A percentile compares a stretch with the other conserved stretches of the same genome.
phyloP scores from a whole-genome alignment of 2,888 invertebrate genomes.

The Pterobdella sp. region DNA sequence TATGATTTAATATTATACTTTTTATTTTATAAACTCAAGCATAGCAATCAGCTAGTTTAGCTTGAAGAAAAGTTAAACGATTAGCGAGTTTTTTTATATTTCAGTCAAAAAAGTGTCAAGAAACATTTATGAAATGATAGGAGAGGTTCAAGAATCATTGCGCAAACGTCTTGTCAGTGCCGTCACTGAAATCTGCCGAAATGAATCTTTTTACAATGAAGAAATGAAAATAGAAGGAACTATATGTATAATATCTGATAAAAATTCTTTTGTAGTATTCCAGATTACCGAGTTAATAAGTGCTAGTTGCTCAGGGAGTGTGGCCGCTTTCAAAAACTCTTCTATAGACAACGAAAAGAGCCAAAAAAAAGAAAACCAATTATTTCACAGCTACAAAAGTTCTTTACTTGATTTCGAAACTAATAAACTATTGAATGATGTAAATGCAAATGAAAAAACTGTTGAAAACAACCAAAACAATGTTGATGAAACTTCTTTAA shows the following conservation, averaged over 20 bases:
- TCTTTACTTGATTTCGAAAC: background rate
- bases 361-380: background rate
- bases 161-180: constrained; percentile 14
- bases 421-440: background rate
- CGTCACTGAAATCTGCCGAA: constrained; percentile 16
- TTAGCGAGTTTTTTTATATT: too few relatives aligned
- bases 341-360: background rate
- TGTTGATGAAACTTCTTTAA: too few relatives aligned
- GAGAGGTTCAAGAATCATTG: constrained; percentile 4
- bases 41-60: too few relatives aligned
- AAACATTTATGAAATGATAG: constrained; percentile 4
- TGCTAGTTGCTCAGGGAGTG: background rate
- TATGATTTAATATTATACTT: too few relatives aligned
- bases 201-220: constrained; percentile 23
- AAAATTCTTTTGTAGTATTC: constrained; percentile 23
- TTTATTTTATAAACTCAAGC: too few relatives aligned
- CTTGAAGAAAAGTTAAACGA: too few relatives aligned
- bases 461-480: background rate
- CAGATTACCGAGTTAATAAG: constrained; percentile 23
- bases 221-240: constrained; percentile 26
- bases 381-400: background rate
- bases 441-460: background rate
- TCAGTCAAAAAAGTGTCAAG: too few relatives aligned
- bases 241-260: constrained; percentile 22
- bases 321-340: background rate